Base-by-base conservation (phyloP, 1,140 invertebrate genomes). In the Ceratosolen fusciceps region DNA sequence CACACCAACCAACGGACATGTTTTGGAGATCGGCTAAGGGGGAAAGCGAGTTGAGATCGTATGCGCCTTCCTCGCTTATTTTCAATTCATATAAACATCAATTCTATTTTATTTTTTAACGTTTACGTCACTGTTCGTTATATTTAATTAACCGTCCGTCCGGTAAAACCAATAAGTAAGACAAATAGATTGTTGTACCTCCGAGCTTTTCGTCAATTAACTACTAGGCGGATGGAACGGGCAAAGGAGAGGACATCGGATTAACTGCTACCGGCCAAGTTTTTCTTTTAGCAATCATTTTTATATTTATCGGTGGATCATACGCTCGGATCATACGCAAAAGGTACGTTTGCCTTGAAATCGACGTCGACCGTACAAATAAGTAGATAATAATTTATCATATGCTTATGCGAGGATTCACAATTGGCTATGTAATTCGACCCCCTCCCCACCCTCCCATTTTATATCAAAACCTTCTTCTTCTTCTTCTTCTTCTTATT, bases 21-120 rank as follows among this genome's bases (percentile, higher is more conserved):
- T 77, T 79, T 83, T 79, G 16, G 52, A 77, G 37, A 77, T 58
- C 65, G 12, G n/a, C 70, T 34, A 26, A 70, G 7, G 49, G 47
- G 37, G 75, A 77, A 26, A 47, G 37, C 26, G 16, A 56, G 34
- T 43, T 8, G 37, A 60, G 54, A 26, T 19, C 19, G 67, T 16
- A 70, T 56, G 34, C 9, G n/a, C 19, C 56, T 31, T 60, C 10
- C 39, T 49, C 39, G 47, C 10, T 9, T n/a, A 43, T 43, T 43
- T 67, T 21, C 16, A 8, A 65, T 24, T 52, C 83, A 83, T 84
- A 81, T 75, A 86, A 84, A 85, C 83, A 84, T 81, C 82, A 68
- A 86, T 80, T 82, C 81, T 84, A 84, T 65, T 74, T 65, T 74
- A 26, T 74, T 60, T 49, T 65, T 52, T n/a, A n/a, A 43, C 39